Conservation (phyloP, 2,888 invertebrate species). For the Carcina quercana region DNA sequence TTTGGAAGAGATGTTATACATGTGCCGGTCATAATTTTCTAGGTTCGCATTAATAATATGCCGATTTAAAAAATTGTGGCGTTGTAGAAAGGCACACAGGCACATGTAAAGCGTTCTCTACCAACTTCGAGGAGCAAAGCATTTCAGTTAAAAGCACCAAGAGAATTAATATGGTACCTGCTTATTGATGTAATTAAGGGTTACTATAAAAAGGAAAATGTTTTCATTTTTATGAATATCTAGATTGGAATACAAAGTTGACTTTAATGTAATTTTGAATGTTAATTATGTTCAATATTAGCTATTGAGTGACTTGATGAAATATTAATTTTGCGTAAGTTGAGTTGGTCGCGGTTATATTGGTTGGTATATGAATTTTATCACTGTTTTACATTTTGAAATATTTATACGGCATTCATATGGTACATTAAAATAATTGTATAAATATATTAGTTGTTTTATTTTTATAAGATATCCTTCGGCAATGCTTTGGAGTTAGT, state of each 20-base stretch:
- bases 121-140: background rate
- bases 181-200: constrained; percentile 45
- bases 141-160: constrained; percentile 27
- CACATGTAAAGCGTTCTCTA: background rate
- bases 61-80: too few relatives aligned
- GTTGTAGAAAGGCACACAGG: too few relatives aligned
- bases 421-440: constrained; percentile 73
- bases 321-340: constrained; percentile 59
- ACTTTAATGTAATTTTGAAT: constrained; percentile 27
- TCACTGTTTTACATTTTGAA: constrained; percentile 76
- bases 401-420: constrained; percentile 75
- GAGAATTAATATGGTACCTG: constrained; percentile 58
- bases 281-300: constrained; percentile 36
- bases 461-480: constrained; percentile 25
- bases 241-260: constrained; percentile 17
- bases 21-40: too few relatives aligned
- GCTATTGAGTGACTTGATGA: constrained; percentile 31
- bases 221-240: constrained; percentile 29
- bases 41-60: too few relatives aligned
- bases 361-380: constrained; percentile 74
- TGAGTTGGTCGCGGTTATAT: constrained; percentile 63
- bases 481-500: constrained; percentile 1
- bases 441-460: constrained; percentile 54
- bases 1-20: too few relatives aligned
- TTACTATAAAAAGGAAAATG: constrained; percentile 27